Percentiles rank a stretch among this genome's conserved stretches.
These are phyloP conservation scores for Orthosia gracilis DNA, from an alignment of 2,888 invertebrate species.

Conservation along the genomic window DNA sequence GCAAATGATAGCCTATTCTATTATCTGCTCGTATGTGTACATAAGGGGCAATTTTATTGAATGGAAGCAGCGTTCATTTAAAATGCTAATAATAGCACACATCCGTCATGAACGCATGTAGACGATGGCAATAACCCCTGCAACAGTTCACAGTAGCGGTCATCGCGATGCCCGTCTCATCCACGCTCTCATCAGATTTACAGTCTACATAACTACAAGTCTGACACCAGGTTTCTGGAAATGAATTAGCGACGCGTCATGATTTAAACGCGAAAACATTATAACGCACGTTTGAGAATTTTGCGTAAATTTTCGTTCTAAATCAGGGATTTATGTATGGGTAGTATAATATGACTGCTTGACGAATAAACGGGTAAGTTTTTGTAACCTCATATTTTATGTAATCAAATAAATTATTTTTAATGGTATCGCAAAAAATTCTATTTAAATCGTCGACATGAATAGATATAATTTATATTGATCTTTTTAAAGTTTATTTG, in stretches of 20 bases:
- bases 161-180: slow-evolving; percentile 18
- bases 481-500: no score
- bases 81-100: slow-evolving; percentile 36
- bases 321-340: neutral
- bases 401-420: neutral
- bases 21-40: neutral
- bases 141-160: slow-evolving; percentile 37
- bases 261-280: neutral
- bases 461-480: no score
- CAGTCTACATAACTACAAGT: neutral
- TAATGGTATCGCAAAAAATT: neutral
- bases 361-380: neutral
- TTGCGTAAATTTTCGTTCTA: neutral
- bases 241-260: neutral
- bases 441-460: no score
- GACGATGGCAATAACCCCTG: slow-evolving; percentile 35
- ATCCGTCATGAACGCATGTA: slow-evolving; percentile 13
- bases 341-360: neutral
- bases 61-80: slow-evolving; percentile 12
- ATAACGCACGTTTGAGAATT: neutral
- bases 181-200: neutral
- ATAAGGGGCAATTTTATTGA: neutral
- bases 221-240: neutral
- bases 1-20: neutral
- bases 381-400: neutral